Evolutionary conservation across 1,140 invertebrate species (phyloP).

Genomic region (Dufourea novaeangliae): DNA sequence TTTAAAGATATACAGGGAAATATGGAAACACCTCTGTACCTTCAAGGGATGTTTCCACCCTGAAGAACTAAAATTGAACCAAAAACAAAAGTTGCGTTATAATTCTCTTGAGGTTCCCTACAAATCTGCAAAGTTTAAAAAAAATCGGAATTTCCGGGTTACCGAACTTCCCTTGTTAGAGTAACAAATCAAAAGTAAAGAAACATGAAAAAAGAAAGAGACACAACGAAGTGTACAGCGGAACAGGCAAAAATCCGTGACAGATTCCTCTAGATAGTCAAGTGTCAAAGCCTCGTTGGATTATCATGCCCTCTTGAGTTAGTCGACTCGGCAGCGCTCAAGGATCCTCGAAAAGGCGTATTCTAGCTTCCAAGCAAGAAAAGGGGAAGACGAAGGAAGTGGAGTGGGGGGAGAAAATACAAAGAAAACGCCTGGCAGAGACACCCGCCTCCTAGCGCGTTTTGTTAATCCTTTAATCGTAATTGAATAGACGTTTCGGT

Average conservation of each 20-base stretch:
- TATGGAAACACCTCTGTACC: too few relatives aligned
- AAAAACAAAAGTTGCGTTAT: too few relatives aligned
- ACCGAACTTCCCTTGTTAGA: too few relatives aligned
- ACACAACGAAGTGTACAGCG: neutral
- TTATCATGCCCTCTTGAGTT: slow-evolving; percentile 48
- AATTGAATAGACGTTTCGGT: slow-evolving; percentile 50
- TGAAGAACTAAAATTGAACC: too few relatives aligned
- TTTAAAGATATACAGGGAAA: too few relatives aligned
- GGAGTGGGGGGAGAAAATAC: neutral
- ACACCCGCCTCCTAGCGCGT: neutral
- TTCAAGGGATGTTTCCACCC: too few relatives aligned
- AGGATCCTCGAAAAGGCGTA: slow-evolving; percentile 35
- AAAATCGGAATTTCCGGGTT: too few relatives aligned
- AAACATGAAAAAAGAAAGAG: neutral
- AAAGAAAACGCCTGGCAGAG: neutral
- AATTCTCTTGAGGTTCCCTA: too few relatives aligned
- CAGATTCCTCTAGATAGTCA: slow-evolving; percentile 7
- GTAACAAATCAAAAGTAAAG: neutral
- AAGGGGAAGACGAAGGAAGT: neutral
- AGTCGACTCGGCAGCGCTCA: slow-evolving; percentile 40
- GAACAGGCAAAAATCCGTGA: neutral
- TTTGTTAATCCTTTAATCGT: slow-evolving; percentile 40
- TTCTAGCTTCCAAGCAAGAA: slow-evolving; percentile 14
- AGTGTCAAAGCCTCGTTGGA: slow-evolving; percentile 47
- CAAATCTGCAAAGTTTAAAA: too few relatives aligned